These are phyloP conservation scores for Pseudochirops cupreus DNA, from an alignment of 2,797 vertebrate species.

Conservation along the genomic window DNA sequence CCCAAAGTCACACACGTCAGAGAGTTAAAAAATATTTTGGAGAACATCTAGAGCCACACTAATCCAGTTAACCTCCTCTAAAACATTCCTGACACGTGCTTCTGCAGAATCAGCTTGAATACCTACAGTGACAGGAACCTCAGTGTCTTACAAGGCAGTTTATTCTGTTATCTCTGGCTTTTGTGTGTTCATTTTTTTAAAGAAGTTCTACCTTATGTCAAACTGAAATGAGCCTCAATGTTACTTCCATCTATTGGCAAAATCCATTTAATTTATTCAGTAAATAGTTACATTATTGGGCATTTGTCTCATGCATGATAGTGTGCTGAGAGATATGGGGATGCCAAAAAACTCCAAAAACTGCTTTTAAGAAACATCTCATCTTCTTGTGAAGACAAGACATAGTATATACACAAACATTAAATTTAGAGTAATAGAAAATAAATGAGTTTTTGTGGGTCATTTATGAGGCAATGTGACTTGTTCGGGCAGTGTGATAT, in stretches of 20 bases:
- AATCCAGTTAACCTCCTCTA: neutral
- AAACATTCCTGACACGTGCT: neutral
- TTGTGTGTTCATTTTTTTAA: neutral
- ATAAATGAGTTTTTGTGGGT: neutral
- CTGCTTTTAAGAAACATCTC: neutral
- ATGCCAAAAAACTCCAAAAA: neutral
- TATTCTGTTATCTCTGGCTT: neutral
- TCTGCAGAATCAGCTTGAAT: neutral
- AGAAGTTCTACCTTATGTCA: neutral
- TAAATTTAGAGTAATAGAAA: neutral
- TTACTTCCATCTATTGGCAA: neutral
- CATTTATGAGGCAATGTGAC: neutral
- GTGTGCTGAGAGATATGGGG: neutral
- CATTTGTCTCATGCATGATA: neutral
- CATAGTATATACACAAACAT: neutral
- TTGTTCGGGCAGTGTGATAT: neutral
- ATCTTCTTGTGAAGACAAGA: neutral
- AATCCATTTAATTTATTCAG: neutral
- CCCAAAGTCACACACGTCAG: neutral
- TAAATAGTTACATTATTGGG: neutral
- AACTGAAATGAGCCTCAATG: neutral
- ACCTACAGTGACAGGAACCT: neutral
- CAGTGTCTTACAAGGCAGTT: neutral
- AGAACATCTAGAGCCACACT: neutral
- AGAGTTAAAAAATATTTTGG: neutral